Conservation (phyloP, 2,888 invertebrate genomes). For the Lycaena phlaeas region DNA sequence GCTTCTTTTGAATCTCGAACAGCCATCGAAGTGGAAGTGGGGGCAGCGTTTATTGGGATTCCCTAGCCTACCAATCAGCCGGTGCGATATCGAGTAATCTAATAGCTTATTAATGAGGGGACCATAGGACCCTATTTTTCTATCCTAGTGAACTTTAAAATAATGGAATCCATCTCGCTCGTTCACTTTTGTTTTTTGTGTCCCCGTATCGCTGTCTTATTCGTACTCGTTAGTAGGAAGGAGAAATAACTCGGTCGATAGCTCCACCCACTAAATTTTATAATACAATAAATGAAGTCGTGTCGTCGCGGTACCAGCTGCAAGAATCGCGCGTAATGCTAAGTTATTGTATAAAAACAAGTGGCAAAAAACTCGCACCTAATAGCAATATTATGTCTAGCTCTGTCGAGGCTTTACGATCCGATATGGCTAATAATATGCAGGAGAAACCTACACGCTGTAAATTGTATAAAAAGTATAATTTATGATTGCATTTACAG, state of each 20-base stretch:
- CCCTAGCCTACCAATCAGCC: slow-evolving; percentile 68
- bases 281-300: slow-evolving; percentile 64
- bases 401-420: slow-evolving; percentile 37
- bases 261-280: slow-evolving; percentile 68
- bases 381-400: slow-evolving; percentile 7
- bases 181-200: slow-evolving; percentile 38
- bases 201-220: slow-evolving; percentile 54
- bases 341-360: slow-evolving; percentile 64
- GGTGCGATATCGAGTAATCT: slow-evolving; percentile 64
- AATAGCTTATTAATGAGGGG: slow-evolving; percentile 73
- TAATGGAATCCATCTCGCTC: slow-evolving; percentile 50
- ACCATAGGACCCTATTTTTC: slow-evolving; percentile 62
- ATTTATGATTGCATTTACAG: slow-evolving; percentile 57
- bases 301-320: slow-evolving; percentile 47
- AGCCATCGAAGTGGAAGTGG: slow-evolving; percentile 67
- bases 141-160: slow-evolving; percentile 62
- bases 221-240: slow-evolving; percentile 58
- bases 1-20: slow-evolving; percentile 72
- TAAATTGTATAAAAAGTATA: slow-evolving; percentile 55
- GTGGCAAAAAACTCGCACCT: slow-evolving; percentile 37
- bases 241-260: slow-evolving; percentile 36
- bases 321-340: slow-evolving; percentile 56
- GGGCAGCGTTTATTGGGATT: slow-evolving; percentile 69
- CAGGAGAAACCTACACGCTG: slow-evolving; percentile 47
- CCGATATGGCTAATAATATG: slow-evolving; percentile 47